These are phyloP conservation scores for Chironomus striatipennis DNA, from an alignment of 1,140 invertebrate species.

Conservation along the genomic window DNA sequence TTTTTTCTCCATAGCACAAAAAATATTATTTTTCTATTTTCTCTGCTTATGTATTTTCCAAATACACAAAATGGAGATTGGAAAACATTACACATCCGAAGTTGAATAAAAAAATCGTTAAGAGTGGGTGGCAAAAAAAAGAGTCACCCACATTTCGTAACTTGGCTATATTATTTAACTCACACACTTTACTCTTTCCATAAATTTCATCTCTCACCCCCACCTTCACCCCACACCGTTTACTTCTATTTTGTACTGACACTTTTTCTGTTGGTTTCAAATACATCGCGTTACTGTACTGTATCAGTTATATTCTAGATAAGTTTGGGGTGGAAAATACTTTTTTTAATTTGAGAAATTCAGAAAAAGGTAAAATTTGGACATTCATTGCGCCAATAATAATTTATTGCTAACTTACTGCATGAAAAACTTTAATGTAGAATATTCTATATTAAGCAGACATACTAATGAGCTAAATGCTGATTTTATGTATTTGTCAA, in stretches of 20 bases:
- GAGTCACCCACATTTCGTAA: conserved; percentile 4
- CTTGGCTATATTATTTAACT: neutral
- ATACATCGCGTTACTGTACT: neutral
- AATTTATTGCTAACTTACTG: neutral
- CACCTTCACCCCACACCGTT: neutral
- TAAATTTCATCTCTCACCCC: neutral
- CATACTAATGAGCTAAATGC: too few species aligned
- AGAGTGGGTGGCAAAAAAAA: neutral
- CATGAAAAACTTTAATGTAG: too few species aligned
- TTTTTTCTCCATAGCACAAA: too few species aligned
- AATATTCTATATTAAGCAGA: too few species aligned
- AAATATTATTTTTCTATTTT: too few species aligned
- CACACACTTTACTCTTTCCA: conserved; percentile 1
- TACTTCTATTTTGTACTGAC: conserved; percentile 1
- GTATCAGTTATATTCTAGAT: neutral
- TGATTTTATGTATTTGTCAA: too few species aligned
- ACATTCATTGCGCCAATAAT: neutral
- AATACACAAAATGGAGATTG: conserved; percentile 13
- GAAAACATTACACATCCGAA: conserved; percentile 12
- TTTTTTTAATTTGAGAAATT: too few species aligned
- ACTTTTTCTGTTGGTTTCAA: neutral
- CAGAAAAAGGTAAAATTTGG: too few species aligned
- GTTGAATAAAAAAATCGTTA: conserved; percentile 6
- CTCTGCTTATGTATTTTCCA: neutral
- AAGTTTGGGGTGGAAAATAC: too few species aligned